Conservation (phyloP, 2,797 vertebrate genomes). For the Glossophaga mutica region DNA sequence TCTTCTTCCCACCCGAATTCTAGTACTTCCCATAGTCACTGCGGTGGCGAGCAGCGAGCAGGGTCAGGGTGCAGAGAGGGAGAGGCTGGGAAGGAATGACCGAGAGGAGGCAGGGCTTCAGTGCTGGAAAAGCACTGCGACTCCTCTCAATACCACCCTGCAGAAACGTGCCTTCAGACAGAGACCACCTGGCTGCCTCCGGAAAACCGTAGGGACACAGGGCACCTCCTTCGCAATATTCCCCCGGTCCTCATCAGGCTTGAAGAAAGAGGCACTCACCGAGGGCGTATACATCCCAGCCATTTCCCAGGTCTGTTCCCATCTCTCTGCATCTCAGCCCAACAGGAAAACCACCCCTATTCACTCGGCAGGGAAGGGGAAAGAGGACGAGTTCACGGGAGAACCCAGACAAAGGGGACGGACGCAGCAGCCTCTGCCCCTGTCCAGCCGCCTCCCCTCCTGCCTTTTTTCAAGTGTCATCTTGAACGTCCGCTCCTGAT, state of each 20-base stretch:
- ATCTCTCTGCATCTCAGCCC: neutral
- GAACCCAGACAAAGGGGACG: neutral
- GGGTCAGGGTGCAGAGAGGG: neutral
- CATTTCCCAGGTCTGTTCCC: neutral
- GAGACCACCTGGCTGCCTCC: neutral
- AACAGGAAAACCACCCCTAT: neutral
- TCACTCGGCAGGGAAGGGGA: neutral
- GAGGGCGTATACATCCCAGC: neutral
- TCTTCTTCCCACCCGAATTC: neutral
- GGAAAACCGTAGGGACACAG: neutral
- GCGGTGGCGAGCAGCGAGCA: neutral
- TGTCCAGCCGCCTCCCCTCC: no score
- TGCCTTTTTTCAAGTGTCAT: neutral
- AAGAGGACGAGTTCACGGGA: neutral
- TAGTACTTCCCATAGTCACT: neutral
- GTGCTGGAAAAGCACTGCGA: neutral
- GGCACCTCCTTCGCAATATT: neutral
- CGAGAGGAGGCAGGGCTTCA: neutral
- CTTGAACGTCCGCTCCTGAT: neutral
- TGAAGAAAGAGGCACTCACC: neutral
- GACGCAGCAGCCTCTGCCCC: neutral
- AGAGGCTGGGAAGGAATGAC: neutral
- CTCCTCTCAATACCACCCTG: neutral
- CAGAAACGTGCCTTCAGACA: neutral
- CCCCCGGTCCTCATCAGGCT: neutral